These are phyloP conservation scores for Amphimallon solstitiale DNA, from an alignment of 2,888 invertebrate species.

Conservation along the genomic window DNA sequence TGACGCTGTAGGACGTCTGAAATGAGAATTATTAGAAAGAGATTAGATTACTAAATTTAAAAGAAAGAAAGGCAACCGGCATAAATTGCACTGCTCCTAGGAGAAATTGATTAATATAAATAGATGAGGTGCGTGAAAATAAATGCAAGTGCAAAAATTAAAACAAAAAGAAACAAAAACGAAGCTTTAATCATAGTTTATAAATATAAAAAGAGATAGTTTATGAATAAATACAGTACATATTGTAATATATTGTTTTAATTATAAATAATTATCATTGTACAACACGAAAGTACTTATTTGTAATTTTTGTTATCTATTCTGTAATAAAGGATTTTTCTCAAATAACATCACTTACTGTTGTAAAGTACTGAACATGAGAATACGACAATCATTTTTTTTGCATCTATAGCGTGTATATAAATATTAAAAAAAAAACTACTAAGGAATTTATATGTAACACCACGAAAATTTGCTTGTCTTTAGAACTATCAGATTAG, in stretches of 20 bases:
- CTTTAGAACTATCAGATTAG: too few relatives aligned
- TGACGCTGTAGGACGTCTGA: slow-evolving; percentile 60
- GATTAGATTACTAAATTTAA: slow-evolving; percentile 1
- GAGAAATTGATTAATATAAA: slow-evolving; percentile 26
- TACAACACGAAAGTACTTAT: slow-evolving; percentile 11
- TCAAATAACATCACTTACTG: not conserved
- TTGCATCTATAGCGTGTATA: slow-evolving; percentile 7
- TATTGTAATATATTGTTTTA: slow-evolving; percentile 38
- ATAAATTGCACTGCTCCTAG: slow-evolving; percentile 56
- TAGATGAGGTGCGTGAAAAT: slow-evolving; percentile 49
- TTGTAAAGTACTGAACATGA: not conserved
- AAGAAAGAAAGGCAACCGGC: not conserved
- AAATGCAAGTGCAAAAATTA: slow-evolving; percentile 11
- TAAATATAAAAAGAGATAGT: slow-evolving; percentile 38
- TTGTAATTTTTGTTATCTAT: slow-evolving; percentile 40
- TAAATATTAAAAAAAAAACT: not conserved
- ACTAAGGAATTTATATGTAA: not conserved
- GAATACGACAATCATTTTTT: slow-evolving; percentile 22
- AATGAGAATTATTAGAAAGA: slow-evolving; percentile 46
- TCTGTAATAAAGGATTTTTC: not conserved
- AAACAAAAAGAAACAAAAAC: slow-evolving; percentile 23
- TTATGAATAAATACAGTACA: slow-evolving; percentile 29
- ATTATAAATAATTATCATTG: slow-evolving; percentile 19
- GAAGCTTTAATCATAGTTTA: slow-evolving; percentile 44
- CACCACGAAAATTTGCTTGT: too few relatives aligned